Evolutionary conservation across 2,888 invertebrate species (phyloP).

Genomic region (Hypercompe scribonia): DNA sequence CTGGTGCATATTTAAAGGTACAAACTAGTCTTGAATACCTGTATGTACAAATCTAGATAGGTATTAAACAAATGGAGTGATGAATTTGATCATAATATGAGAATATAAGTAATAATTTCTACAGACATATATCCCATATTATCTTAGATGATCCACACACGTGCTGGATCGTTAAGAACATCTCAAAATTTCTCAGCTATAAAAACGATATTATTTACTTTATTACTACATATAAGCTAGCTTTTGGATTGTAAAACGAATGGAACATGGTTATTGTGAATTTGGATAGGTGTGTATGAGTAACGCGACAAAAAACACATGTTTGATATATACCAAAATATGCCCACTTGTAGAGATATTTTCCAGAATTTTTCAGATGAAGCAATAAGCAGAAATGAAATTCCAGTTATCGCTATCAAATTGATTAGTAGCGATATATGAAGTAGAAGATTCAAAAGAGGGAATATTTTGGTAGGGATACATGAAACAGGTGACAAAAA

Average conservation of each 20-base stretch:
- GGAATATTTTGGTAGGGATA: too few species aligned
- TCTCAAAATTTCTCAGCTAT: conserved; percentile 13
- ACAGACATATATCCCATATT: conserved; percentile 29
- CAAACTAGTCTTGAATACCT: not conserved
- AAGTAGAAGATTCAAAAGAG: too few species aligned
- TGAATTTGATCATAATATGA: not conserved
- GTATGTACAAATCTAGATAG: too few species aligned
- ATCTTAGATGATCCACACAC: conserved; percentile 12
- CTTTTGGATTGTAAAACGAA: conserved; percentile 10
- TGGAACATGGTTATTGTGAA: conserved; percentile 1
- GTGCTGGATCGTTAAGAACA: conserved; percentile 18
- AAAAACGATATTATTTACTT: conserved; percentile 18
- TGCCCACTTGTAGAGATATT: too few species aligned
- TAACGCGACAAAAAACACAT: not conserved
- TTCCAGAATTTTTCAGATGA: too few species aligned
- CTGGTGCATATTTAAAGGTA: not conserved
- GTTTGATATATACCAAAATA: too few species aligned
- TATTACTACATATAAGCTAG: conserved; percentile 15
- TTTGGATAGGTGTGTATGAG: not conserved
- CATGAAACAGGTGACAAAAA: too few species aligned
- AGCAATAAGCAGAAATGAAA: too few species aligned
- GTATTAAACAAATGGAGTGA: not conserved
- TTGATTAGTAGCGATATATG: too few species aligned
- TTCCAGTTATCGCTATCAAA: too few species aligned
- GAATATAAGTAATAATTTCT: not conserved